A percentile compares a stretch with the other conserved stretches of the same genome.
Conservation (phyloP, 2,888 invertebrate species). For the Hydroisotoma schaefferi region DNA sequence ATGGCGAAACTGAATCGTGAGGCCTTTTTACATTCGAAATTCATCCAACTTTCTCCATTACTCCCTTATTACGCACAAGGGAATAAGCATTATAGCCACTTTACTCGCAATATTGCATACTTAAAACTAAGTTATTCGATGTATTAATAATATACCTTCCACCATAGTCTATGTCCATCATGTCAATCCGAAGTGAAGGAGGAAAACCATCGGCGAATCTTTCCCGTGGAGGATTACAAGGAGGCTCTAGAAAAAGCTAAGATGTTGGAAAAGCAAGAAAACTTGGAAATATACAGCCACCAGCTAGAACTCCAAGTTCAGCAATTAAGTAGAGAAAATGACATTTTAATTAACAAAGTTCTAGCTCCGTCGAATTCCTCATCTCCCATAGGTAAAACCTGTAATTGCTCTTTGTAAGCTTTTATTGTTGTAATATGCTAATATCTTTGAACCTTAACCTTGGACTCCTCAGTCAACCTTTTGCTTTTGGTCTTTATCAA, state of each 20-base stretch:
- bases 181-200: slow-evolving; percentile 27
- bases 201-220: slow-evolving; percentile 23
- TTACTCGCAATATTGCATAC: too few relatives aligned
- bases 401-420: too few relatives aligned
- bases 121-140: too few relatives aligned
- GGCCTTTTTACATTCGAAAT: neutral
- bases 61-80: too few relatives aligned
- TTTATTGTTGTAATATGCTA: too few relatives aligned
- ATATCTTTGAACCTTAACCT: too few relatives aligned
- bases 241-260: slow-evolving; percentile 34
- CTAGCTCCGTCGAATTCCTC: slow-evolving; percentile 20
- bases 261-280: slow-evolving; percentile 30
- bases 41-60: too few relatives aligned
- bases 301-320: slow-evolving; percentile 32
- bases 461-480: too few relatives aligned
- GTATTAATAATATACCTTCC: too few relatives aligned
- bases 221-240: slow-evolving; percentile 27
- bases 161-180: slow-evolving; percentile 29
- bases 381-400: slow-evolving; percentile 11
- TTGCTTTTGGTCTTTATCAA: too few relatives aligned
- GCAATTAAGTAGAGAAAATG: slow-evolving; percentile 32
- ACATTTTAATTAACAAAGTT: slow-evolving; percentile 27
- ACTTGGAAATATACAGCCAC: slow-evolving; percentile 35
- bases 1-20: neutral
- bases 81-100: too few relatives aligned